phyloP scores from a whole-genome alignment of 2,113 vertebrate species.

The Thomomys bottae region DNA sequence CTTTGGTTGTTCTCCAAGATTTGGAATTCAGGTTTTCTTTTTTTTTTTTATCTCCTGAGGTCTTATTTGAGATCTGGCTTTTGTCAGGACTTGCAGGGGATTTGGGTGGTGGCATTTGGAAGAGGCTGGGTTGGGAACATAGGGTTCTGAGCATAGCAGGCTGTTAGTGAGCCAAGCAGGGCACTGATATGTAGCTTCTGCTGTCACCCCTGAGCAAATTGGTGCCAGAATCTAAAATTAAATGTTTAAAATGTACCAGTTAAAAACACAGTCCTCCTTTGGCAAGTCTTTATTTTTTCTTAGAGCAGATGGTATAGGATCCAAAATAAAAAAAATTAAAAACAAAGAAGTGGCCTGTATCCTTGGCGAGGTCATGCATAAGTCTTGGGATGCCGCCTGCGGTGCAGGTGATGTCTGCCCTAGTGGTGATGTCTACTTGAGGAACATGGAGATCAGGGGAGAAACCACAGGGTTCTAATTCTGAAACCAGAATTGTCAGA shows the following conservation, averaged over 20 bases:
- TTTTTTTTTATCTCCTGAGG: not conserved
- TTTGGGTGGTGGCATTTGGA: not conserved
- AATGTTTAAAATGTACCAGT: not conserved
- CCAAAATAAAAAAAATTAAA: not conserved
- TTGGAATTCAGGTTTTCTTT: not conserved
- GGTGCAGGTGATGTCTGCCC: not conserved
- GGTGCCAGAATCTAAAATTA: not conserved
- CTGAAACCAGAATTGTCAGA: not conserved
- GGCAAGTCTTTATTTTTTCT: not conserved
- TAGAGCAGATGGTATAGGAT: conserved; percentile 14
- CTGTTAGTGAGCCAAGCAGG: not conserved
- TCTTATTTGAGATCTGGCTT: conserved; percentile 24
- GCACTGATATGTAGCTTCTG: not conserved
- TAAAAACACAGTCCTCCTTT: not conserved
- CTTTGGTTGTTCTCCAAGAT: not conserved
- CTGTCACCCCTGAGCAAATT: not conserved
- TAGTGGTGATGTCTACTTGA: not conserved
- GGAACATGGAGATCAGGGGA: not conserved
- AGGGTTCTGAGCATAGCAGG: not conserved
- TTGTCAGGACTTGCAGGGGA: not conserved
- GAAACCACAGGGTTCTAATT: not conserved
- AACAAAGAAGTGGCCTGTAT: not conserved
- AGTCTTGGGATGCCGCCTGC: not conserved
- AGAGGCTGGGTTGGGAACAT: not conserved
- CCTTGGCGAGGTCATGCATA: not conserved